phyloP scores from a whole-genome alignment of 1,140 invertebrate genomes.

The Copidosoma floridanum region DNA sequence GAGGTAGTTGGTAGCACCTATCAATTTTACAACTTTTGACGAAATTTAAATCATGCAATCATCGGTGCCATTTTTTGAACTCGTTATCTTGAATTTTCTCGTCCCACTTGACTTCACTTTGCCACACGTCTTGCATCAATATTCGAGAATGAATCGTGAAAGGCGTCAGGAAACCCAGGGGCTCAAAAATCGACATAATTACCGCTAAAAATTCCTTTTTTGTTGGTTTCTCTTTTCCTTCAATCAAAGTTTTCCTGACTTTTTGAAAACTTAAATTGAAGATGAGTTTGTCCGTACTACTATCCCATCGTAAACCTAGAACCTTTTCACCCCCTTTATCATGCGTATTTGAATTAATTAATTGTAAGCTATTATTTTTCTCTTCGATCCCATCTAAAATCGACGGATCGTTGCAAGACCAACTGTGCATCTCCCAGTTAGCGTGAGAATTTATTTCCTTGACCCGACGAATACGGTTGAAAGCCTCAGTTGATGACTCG shows the following conservation, averaged over 20 bases:
- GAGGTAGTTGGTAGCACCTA: neutral
- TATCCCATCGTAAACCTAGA: conserved; percentile 11
- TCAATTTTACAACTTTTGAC: neutral
- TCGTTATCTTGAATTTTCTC: conserved; percentile 2
- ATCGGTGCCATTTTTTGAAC: conserved; percentile 6
- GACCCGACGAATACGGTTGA: conserved; percentile 30
- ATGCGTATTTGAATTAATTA: neutral
- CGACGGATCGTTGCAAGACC: neutral
- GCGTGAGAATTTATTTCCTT: conserved; percentile 31
- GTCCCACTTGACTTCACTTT: conserved; percentile 26
- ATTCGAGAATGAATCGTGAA: conserved; percentile 27
- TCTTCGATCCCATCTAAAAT: neutral
- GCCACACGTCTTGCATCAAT: conserved; percentile 32
- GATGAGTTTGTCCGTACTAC: neutral
- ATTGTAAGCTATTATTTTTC: neutral
- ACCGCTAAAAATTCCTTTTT: conserved; percentile 13
- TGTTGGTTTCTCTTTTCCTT: conserved; percentile 18
- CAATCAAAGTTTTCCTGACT: neutral
- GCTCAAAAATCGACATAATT: conserved; percentile 37
- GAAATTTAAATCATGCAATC: conserved; percentile 5
- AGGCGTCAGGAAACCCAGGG: conserved; percentile 30
- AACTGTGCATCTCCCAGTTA: conserved; percentile 10
- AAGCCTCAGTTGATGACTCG: conserved; percentile 29
- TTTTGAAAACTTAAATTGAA: neutral
- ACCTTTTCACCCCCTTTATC: neutral